phyloP scores from a whole-genome alignment of 2,888 invertebrate genomes.

The Augochlorella aurata region DNA sequence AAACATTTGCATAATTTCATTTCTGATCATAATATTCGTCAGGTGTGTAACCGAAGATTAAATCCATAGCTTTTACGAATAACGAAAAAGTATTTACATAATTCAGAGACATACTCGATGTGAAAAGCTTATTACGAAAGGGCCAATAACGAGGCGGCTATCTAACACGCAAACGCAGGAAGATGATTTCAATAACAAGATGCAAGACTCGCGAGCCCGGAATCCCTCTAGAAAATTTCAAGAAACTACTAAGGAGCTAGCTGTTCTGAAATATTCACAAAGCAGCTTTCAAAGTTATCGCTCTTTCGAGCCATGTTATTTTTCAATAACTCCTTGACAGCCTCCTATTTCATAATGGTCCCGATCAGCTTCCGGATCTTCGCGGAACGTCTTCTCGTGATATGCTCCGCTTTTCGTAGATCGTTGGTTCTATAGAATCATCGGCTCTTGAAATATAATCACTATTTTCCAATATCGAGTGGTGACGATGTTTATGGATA shows the following conservation, averaged over 20 bases:
- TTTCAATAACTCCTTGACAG: conserved; percentile 14
- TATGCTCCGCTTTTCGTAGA: conserved; percentile 4
- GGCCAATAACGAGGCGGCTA: conserved; percentile 8
- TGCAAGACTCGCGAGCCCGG: neutral
- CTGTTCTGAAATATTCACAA: conserved; percentile 7
- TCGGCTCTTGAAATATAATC: neutral
- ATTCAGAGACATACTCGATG: too few species aligned
- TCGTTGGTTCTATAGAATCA: neutral
- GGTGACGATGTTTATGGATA: neutral
- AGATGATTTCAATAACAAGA: conserved; percentile 38
- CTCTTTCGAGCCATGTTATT: conserved; percentile 8
- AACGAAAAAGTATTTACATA: too few species aligned
- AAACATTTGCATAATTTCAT: too few species aligned
- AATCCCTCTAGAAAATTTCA: conserved; percentile 19
- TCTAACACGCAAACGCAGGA: neutral
- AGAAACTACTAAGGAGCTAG: conserved; percentile 7
- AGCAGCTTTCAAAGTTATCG: conserved; percentile 25
- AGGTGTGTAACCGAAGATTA: too few species aligned
- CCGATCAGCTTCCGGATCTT: neutral
- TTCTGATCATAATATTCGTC: too few species aligned
- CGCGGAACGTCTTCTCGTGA: neutral
- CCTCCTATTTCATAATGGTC: neutral
- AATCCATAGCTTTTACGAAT: too few species aligned
- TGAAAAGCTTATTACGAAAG: neutral
- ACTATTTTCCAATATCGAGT: neutral